Evolutionary conservation across 2,888 invertebrate species (phyloP), one percentile per base, ranked within the genome.

Genomic region (Volucella inanis): DNA sequence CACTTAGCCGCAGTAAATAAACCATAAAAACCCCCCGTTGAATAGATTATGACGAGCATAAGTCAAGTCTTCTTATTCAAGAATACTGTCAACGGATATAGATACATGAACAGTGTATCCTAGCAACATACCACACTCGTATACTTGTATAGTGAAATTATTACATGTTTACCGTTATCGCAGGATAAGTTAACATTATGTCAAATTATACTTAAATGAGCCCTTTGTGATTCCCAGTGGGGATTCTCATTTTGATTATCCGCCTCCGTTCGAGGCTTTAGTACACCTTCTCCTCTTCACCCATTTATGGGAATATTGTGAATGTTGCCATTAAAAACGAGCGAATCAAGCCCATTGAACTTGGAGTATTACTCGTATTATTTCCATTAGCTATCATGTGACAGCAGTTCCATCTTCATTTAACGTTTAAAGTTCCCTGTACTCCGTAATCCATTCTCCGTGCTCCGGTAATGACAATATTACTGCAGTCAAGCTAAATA

Each of bases 231-330:
- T 45, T 75, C 71, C 70, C 84, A 74, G 49, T 57, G 67, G 84
- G 80, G 47, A n/a, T 71, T 55, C 75, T 54, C 54, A 80, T 76
- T 70, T 71, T 71, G 64, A 84, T 71, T 67, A 62, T 65, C 57
- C 65, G 31, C 31, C 31, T 31, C 31, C 31, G 31, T 31, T 31
- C 31, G 0, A 31, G 4, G 6, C 31, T 31, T 31, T 6, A 6
- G 31, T 6, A 31, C 6, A 0, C 6, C 31, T 0, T 6, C 6
- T 6, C 31, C 31, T 31, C 31, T 6, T 31, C 47, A 67, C 65
- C 54, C 64, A 50, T 78, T 78, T 38, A 55, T 67, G 45, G 54
- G 11, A 38, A 75, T 43, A 45, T 43, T 74, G 52, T 64, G 10
- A 31, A 50, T 65, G 65, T 50, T 22, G 79, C 61, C 74, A 52